Evolutionary conservation across 2,888 invertebrate genomes (phyloP).

Genomic region (Drosophila paucipuncta): DNA sequence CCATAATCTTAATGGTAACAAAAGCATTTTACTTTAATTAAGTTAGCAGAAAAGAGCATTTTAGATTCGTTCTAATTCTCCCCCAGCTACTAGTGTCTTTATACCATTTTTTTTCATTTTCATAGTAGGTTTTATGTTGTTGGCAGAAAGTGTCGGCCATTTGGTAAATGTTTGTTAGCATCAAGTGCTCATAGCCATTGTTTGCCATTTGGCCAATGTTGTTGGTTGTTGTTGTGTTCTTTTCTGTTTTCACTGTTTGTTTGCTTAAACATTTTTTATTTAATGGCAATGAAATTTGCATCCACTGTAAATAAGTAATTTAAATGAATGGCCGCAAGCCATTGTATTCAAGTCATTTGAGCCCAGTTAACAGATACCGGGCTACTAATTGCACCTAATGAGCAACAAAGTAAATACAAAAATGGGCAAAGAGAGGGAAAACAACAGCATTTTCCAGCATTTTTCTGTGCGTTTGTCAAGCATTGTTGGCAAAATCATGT

Average conservation of each 20-base stretch:
- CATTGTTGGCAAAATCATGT: constrained; percentile 68
- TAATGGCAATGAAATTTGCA: constrained; percentile 75
- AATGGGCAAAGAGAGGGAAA: background rate
- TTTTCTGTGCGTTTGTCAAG: constrained; percentile 56
- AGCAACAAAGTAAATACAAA: constrained; percentile 14
- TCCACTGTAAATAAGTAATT: constrained; percentile 73
- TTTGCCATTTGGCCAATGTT: constrained; percentile 56
- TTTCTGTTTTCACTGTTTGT: background rate
- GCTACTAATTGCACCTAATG: constrained; percentile 73
- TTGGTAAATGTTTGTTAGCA: constrained; percentile 72
- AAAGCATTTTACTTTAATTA: background rate
- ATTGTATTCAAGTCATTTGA: constrained; percentile 34
- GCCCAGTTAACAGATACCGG: constrained; percentile 40
- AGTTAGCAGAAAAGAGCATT: constrained; percentile 6
- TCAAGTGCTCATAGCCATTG: constrained; percentile 68
- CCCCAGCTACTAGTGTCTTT: background rate
- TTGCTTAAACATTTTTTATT: constrained; percentile 62
- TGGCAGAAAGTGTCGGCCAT: constrained; percentile 57
- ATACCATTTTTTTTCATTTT: background rate
- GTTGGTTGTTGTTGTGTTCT: constrained; percentile 16
- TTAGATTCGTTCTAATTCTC: background rate
- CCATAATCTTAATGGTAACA: background rate
- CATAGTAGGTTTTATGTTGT: constrained; percentile 28
- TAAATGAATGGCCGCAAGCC: constrained; percentile 55
- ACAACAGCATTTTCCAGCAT: constrained; percentile 18